Evolutionary conservation across 2,888 invertebrate species (phyloP), one percentile per base, ranked within the genome.

Genomic region (Meliscaeva auricollis): DNA sequence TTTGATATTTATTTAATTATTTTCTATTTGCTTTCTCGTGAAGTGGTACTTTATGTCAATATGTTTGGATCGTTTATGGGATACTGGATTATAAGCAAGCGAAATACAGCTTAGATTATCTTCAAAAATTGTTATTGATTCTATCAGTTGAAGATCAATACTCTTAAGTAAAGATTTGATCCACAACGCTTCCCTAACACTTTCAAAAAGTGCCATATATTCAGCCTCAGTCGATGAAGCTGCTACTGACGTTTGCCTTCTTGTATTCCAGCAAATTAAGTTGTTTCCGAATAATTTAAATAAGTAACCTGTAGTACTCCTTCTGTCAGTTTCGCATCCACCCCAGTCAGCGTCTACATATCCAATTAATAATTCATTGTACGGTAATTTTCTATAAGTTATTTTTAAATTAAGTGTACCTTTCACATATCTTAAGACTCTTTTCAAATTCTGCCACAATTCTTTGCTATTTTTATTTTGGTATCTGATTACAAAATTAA

Each of bases 261-360:
- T 32, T 6, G 32, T 32, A 7, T 32, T 32, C 32, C 32, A 32
- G 7, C 32, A 32, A 32, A 32, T 32, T n/a, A 26, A 26, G 4
- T 26, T 26, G 26, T 26, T 26, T 3, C 26, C 26, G 4, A 26
- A 26, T 26, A 62, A n/a, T 64, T 74, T 74, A 35, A 74, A 74
- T 50, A 74, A 13, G 41, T 64, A 74, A 30, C 62, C 50, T 20
- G 74, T 50, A 9, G 62, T 88, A 56, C 87, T 87, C 76, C 22
- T 88, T 66, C 87, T 87, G 22, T 88, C 87, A 35, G 15, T 82
- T n/a, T 79, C 70, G 80, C 66, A 68, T 15, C 82, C 85, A 17
- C 66, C 80, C 87, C 88, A 89, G 75, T 88, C 88, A 8, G 87
- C 88, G 56, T 88, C 85, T 1, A 85, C 79, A 80, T 87, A 87